phyloP scores from a whole-genome alignment of 2,113 vertebrate species.

The Rousettus leschenaultii region DNA sequence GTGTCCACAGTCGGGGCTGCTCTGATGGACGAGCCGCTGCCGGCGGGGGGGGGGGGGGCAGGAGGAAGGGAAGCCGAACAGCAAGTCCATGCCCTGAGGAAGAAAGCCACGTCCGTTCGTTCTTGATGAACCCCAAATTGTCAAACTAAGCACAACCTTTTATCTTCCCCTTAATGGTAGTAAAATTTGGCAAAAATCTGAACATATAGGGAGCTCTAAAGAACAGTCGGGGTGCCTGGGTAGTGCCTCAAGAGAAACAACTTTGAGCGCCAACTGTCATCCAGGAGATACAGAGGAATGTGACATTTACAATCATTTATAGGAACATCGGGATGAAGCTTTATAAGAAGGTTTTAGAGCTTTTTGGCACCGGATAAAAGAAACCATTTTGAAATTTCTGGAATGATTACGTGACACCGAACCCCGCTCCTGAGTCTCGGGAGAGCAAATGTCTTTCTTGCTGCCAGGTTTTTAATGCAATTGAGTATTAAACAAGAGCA shows the following conservation, averaged over 20 bases:
- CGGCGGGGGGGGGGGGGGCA: no score
- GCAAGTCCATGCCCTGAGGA: not conserved
- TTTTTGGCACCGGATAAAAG: not conserved
- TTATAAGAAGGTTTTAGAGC: not conserved
- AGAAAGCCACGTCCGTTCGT: not conserved
- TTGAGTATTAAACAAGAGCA: conserved; percentile 13
- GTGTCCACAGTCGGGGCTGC: not conserved
- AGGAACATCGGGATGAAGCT: not conserved
- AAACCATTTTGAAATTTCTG: conserved; percentile 4
- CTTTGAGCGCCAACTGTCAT: not conserved
- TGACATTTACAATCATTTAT: not conserved
- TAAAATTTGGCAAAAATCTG: not conserved
- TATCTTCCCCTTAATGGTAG: not conserved
- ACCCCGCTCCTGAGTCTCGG: not conserved
- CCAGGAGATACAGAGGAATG: not conserved
- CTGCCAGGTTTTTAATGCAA: not conserved
- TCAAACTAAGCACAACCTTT: not conserved
- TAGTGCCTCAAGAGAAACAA: not conserved
- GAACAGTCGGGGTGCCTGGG: not conserved
- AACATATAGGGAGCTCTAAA: not conserved
- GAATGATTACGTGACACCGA: not conserved
- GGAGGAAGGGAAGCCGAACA: not conserved
- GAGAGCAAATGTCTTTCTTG: not conserved
- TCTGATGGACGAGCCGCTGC: not conserved
- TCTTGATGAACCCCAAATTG: not conserved